phyloP scores from a whole-genome alignment of 2,797 vertebrate genomes.

The Acrossocheilus fasciatus region DNA sequence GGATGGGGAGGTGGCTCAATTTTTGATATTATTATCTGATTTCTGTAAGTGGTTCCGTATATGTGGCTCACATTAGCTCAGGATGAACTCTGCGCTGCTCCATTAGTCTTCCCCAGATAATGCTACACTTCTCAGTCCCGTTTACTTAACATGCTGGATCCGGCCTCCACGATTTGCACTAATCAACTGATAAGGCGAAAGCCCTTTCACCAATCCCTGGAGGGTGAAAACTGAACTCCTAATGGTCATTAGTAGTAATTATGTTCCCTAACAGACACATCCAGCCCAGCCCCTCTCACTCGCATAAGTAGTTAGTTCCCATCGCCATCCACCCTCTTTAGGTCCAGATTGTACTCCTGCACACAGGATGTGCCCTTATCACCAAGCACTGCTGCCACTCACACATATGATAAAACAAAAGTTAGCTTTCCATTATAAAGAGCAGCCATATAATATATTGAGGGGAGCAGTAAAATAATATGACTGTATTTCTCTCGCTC shows the following conservation, averaged over 20 bases:
- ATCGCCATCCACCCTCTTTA: conserved; percentile 5
- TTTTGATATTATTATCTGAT: conserved; percentile 55
- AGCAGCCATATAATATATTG: conserved; percentile 51
- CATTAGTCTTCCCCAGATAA: conserved; percentile 77
- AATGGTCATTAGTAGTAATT: conserved; percentile 87
- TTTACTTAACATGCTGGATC: conserved; percentile 83
- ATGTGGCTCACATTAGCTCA: conserved; percentile 67
- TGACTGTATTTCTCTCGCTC: background rate
- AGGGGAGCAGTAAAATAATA: conserved; percentile 57
- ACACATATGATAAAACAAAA: conserved; percentile 60
- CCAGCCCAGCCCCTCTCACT: conserved; percentile 64
- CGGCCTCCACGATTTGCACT: conserved; percentile 79
- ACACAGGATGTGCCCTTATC: conserved; percentile 48
- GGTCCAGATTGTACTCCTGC: conserved; percentile 58
- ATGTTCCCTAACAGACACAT: conserved; percentile 76
- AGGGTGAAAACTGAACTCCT: conserved; percentile 81
- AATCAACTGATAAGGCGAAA: conserved; percentile 85
- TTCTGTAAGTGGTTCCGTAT: conserved; percentile 52
- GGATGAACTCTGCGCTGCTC: conserved; percentile 72
- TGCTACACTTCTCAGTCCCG: conserved; percentile 72
- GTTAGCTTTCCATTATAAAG: conserved; percentile 66
- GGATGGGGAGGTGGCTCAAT: conserved; percentile 19
- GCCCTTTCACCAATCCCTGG: conserved; percentile 76
- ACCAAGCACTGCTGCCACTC: conserved; percentile 28
- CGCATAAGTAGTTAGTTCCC: conserved; percentile 46